Base-by-base conservation (phyloP, 2,797 vertebrate species). In the Brachyalestes nurse region DNA sequence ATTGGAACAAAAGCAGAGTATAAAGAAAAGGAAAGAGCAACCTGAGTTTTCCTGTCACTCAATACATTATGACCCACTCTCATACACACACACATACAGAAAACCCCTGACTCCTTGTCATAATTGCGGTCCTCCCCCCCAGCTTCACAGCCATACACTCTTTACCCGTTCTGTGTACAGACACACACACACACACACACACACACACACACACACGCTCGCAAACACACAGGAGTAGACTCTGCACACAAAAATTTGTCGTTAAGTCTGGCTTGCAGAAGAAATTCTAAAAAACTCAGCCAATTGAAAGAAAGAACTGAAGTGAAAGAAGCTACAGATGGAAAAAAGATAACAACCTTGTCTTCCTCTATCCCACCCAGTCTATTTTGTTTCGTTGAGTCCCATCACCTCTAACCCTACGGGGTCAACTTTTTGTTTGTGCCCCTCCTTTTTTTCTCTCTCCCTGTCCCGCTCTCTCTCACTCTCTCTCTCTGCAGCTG, bases 11-110 rank as follows among this genome's bases (percentile, higher is more conserved):
- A 95, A 94, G 92, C 93, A 92, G 92, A 90, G 77, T 65, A 60
- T 65, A 49, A 53, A 53, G 17, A 61, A 84, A 78, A 23, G 25
- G 9, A 61, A 5, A 25, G 58, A 25, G 60, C 89, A 88, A 88
- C 88, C 64, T 88, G 90, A 90, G 91, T 88, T 94, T 96, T 96
- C 93, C 95, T 96, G 93, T 95, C 94, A 92, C 92, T 91, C 90
- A 94, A 91, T 92, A 90, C 93, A 95, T 95, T 69, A n/a, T 74
- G 79, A 88, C 86, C 87, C 87, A 85, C 84, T 83, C 73, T 38
- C 76, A 53, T 72, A 78, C 88, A 90, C 90, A 88, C 83, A 85
- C 90, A 92, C 92, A 87, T 74, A 83, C n/a, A n/a, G n/a, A n/a
- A n/a, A n/a, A n/a, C n/a, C n/a, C n/a, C n/a, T n/a, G n/a, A n/a